A percentile compares a stretch with the other conserved stretches of the same genome.
phyloP scores from a whole-genome alignment of 2,888 invertebrate genomes.

The Synanthedon vespiformis region DNA sequence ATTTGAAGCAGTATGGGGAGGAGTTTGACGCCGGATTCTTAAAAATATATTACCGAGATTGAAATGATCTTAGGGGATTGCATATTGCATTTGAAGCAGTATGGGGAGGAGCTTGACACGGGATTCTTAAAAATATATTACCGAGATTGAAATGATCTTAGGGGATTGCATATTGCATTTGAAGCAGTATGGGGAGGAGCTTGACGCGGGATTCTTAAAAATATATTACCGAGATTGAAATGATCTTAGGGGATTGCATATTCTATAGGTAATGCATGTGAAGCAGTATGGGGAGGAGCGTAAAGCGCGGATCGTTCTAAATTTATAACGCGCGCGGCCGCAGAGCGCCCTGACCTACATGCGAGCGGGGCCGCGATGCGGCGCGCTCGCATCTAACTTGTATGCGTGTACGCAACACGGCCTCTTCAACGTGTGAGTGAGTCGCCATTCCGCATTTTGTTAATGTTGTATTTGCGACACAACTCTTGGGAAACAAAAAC shows the following conservation, averaged over 20 bases:
- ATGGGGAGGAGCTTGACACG: constrained; percentile 62
- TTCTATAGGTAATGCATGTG: constrained; percentile 41
- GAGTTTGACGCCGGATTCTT: no score
- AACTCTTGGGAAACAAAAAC: no score
- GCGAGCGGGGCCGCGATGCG: constrained; percentile 68
- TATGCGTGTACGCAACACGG: constrained; percentile 36
- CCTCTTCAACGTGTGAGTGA: constrained; percentile 45
- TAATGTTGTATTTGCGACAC: constrained; percentile 37
- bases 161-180: constrained; percentile 22
- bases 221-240: constrained; percentile 4
- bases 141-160: constrained; percentile 5
- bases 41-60: no score
- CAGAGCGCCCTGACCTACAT: constrained; percentile 69
- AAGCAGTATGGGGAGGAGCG: constrained; percentile 55
- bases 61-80: no score
- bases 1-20: no score
- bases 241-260: constrained; percentile 5
- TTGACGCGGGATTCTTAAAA: constrained; percentile 39
- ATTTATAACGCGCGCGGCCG: constrained; percentile 68
- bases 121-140: constrained; percentile 14
- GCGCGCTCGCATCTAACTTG: constrained; percentile 52
- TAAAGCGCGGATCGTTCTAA: constrained; percentile 67
- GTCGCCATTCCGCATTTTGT: constrained; percentile 62
- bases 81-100: no score
- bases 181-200: constrained; percentile 55